phyloP scores from a whole-genome alignment of 2,113 vertebrate species.

The Tiliqua scincoides region DNA sequence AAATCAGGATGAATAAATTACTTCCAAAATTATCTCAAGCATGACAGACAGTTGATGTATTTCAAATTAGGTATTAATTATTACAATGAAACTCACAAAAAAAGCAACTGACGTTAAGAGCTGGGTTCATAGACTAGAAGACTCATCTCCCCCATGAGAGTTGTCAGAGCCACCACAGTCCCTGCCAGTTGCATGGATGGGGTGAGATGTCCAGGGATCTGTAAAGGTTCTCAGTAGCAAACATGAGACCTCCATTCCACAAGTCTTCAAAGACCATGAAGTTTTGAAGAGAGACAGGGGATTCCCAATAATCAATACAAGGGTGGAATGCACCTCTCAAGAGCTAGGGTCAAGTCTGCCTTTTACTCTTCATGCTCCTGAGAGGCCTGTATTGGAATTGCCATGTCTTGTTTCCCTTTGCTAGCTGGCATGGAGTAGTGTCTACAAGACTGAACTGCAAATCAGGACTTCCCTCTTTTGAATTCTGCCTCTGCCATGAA shows the following conservation, averaged over 20 bases:
- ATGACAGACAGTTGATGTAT: slow-evolving; percentile 27
- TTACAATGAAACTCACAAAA: slow-evolving; percentile 12
- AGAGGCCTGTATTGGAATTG: no score
- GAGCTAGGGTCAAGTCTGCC: no score
- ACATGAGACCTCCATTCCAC: background rate
- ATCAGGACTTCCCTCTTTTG: no score
- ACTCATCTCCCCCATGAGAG: background rate
- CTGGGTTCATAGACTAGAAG: background rate
- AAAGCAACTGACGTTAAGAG: background rate
- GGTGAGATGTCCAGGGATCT: background rate
- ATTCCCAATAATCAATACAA: no score
- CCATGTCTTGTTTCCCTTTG: no score
- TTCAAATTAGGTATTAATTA: slow-evolving; percentile 37
- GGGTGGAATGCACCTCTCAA: no score
- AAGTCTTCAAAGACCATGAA: no score
- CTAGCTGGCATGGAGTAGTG: no score
- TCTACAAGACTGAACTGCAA: no score
- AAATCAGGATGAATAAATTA: slow-evolving; percentile 34
- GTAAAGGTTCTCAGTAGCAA: background rate
- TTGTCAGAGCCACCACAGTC: background rate
- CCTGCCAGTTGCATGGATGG: background rate
- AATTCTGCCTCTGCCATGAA: no score
- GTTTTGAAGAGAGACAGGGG: no score
- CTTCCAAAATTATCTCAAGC: slow-evolving; percentile 32
- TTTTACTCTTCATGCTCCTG: no score